Conservation (phyloP, 30 jellyfish, hydroid and myxozoan genomes). For the Sanderia malayensis region DNA sequence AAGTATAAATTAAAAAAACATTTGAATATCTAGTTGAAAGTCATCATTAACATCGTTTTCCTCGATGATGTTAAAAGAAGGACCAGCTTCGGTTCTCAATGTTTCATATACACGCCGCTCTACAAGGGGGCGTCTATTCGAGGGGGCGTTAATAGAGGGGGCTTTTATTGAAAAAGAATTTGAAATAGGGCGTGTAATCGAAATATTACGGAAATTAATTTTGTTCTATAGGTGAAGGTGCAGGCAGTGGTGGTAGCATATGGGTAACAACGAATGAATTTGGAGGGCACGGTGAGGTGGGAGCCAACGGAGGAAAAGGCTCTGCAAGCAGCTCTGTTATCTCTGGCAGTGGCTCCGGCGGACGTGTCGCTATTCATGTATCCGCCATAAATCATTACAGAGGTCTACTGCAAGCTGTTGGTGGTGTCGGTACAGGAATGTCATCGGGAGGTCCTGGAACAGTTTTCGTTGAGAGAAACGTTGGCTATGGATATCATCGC, state of each 20-base stretch:
- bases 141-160: too few relatives aligned
- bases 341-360: conserved; percentile 70
- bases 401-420: conserved; percentile 30
- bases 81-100: too few relatives aligned
- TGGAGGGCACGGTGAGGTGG: conserved; percentile 56
- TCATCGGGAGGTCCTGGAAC: conserved; percentile 71
- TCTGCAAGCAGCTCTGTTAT: not conserved
- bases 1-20: too few relatives aligned
- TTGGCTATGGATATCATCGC: conserved; percentile 32
- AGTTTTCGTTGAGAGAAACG: conserved; percentile 45
- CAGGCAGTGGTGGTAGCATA: conserved; percentile 70
- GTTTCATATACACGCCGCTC: too few relatives aligned
- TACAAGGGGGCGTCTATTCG: too few relatives aligned
- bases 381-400: conserved; percentile 24
- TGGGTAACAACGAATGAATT: conserved; percentile 45
- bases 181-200: too few relatives aligned
- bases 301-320: conserved; percentile 59
- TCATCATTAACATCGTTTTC: too few relatives aligned
- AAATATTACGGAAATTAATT: not conserved
- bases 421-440: conserved; percentile 46
- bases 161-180: too few relatives aligned
- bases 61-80: too few relatives aligned
- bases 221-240: conserved; percentile 48
- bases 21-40: too few relatives aligned
- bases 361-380: conserved; percentile 52